Base-by-base conservation (phyloP, 2,888 invertebrate species). In the Cylindroiulus punctatus region DNA sequence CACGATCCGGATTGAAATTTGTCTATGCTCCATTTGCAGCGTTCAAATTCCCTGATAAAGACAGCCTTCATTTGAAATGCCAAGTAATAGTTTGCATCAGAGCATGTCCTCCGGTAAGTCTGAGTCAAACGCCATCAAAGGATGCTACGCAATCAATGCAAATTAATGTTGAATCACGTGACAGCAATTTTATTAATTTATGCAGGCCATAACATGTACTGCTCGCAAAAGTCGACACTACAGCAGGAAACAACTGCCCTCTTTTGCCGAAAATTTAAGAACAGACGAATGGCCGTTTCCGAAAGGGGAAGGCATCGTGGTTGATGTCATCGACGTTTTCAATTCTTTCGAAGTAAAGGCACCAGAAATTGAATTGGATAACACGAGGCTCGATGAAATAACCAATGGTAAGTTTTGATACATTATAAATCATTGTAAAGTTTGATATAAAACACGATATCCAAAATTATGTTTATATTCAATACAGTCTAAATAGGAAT, bases 41-140 rank as follows among this genome's bases (percentile, higher is more conserved):
- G 5, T 96, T 96, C 89, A 95, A 95, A 89, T 96, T 96, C 91
- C 96, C 96, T 4, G 95, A 95, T 89, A 92, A 95, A 88, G 95
- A 95, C 87, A 93, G 94, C 88, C 91, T 96, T 76, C 96, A 96
- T 90, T 91, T 96, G 83, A 94, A 94, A n/a, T 96, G 96, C 90
- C 93, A 93, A 26, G 93, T 96, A 81, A 94, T 95, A 89, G 91
- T 96, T n/a, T 96, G 96, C 89, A 93, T 94, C 90, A 94, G 94
- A 85, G 92, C 92, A 88, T 96, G 96, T 89, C 93, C 93, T 0
- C 91, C 92, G 89, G 94, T 95, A 82, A 88, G 86, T 85, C 32
- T 32, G 47, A 19, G n/a, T 7, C 12, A 76, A 76, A 76, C 19
- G 22, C 30, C 44, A n/a, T n/a, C n/a, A n/a, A n/a, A n/a, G n/a